Evolutionary conservation across 2,113 vertebrate species (phyloP).

Genomic region (Tauraco erythrolophus): DNA sequence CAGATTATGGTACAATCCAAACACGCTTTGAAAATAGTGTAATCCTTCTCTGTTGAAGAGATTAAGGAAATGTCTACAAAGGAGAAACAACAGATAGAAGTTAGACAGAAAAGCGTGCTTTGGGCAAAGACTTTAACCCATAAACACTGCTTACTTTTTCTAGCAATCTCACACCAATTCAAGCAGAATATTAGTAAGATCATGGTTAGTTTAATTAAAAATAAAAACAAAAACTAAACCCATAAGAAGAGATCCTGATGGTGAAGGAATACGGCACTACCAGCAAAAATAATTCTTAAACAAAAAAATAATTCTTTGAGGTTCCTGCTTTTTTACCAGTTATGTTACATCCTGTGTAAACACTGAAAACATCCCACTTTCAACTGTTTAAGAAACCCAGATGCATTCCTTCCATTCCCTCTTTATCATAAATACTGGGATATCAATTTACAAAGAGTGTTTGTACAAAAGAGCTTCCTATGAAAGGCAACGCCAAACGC

Average conservation of each 20-base stretch:
- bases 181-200: not conserved
- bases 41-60: not conserved
- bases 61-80: not conserved
- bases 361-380: not conserved
- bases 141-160: not conserved
- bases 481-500: not conserved
- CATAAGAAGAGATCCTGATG: not conserved
- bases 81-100: not conserved
- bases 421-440: not conserved
- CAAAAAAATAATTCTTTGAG: accelerated
- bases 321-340: not conserved
- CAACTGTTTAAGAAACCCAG: not conserved
- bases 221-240: not conserved
- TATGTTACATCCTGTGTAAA: not conserved
- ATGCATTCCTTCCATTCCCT: not conserved
- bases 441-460: not conserved
- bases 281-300: not conserved
- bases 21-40: not conserved
- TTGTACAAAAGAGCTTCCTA: not conserved
- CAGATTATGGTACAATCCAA: not conserved
- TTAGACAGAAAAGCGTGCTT: not conserved
- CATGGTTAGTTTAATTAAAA: not conserved
- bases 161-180: not conserved
- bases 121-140: not conserved
- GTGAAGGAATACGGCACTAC: not conserved